Percentiles rank a stretch among this genome's conserved stretches.
Evolutionary conservation across 2,888 invertebrate genomes (phyloP).

Genomic region (Rosalia funebris): DNA sequence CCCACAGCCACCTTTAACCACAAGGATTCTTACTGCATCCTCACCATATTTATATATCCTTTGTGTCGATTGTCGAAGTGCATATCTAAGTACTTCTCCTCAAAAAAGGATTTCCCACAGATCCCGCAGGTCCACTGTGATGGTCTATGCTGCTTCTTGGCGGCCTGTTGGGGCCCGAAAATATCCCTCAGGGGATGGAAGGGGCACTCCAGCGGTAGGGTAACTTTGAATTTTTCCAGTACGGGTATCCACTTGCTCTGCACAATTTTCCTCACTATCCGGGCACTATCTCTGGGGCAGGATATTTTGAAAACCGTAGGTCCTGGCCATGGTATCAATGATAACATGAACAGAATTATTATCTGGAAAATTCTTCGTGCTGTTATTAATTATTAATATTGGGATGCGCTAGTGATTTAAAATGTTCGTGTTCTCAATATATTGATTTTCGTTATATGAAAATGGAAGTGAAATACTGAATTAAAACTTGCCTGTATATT

Average conservation of each 20-base stretch:
- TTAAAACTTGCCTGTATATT: slow-evolving; percentile 79
- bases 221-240: slow-evolving; percentile 85
- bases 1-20: not conserved
- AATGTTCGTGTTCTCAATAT: not conserved
- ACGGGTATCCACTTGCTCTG: slow-evolving; percentile 93
- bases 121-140: slow-evolving; percentile 92
- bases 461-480: slow-evolving; percentile 3
- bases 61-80: slow-evolving; percentile 92
- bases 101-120: slow-evolving; percentile 91
- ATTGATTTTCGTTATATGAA: slow-evolving; percentile 15
- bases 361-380: slow-evolving; percentile 68
- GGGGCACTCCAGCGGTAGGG: slow-evolving; percentile 86
- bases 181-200: slow-evolving; percentile 89
- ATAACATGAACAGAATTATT: slow-evolving; percentile 81
- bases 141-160: slow-evolving; percentile 85
- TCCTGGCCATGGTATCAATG: slow-evolving; percentile 89
- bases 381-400: slow-evolving; percentile 9
- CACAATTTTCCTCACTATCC: slow-evolving; percentile 86
- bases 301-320: slow-evolving; percentile 87
- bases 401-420: not conserved
- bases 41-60: slow-evolving; percentile 83
- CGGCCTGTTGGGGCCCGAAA: slow-evolving; percentile 86
- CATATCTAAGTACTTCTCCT: slow-evolving; percentile 85
- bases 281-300: slow-evolving; percentile 88
- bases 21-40: not conserved